These are phyloP conservation scores for Strix aluco DNA, from an alignment of 2,113 vertebrate genomes.

Conservation along the genomic window DNA sequence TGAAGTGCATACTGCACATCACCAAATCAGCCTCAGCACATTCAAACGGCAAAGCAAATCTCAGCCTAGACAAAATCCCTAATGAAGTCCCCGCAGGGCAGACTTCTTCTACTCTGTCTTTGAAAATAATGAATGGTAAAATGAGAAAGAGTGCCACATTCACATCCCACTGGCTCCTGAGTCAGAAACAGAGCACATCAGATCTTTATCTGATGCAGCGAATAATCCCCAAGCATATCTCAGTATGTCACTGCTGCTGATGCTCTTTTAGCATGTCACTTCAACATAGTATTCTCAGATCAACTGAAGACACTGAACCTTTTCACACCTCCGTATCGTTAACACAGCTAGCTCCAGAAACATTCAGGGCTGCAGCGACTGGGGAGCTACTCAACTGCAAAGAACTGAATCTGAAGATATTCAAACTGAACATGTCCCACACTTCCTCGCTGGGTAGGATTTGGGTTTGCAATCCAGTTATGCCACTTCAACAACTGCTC, in stretches of 20 bases:
- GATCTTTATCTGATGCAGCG: slow-evolving; percentile 11
- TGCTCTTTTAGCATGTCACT: slow-evolving; percentile 34
- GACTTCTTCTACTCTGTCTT: slow-evolving; percentile 7
- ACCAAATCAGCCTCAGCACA: not conserved
- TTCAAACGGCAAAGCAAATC: slow-evolving; percentile 21
- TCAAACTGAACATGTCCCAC: not conserved
- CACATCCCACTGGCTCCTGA: slow-evolving; percentile 21
- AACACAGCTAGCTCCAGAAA: not conserved
- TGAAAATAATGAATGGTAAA: slow-evolving; percentile 55
- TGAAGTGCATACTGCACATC: not conserved
- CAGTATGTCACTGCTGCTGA: slow-evolving; percentile 15
- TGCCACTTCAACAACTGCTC: not conserved
- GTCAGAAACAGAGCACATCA: slow-evolving; percentile 39
- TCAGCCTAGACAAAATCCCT: slow-evolving; percentile 35
- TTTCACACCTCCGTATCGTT: not conserved
- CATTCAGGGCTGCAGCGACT: fast-evolving
- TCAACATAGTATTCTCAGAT: slow-evolving; percentile 29
- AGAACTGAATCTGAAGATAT: not conserved
- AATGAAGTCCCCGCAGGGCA: slow-evolving; percentile 17
- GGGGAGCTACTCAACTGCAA: not conserved
- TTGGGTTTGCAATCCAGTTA: not conserved
- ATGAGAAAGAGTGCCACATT: not conserved
- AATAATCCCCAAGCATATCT: slow-evolving; percentile 49
- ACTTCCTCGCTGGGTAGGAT: not conserved
- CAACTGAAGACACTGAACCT: not conserved